Base-by-base conservation (phyloP, 2,888 invertebrate genomes). In the Chalcis sispes region DNA sequence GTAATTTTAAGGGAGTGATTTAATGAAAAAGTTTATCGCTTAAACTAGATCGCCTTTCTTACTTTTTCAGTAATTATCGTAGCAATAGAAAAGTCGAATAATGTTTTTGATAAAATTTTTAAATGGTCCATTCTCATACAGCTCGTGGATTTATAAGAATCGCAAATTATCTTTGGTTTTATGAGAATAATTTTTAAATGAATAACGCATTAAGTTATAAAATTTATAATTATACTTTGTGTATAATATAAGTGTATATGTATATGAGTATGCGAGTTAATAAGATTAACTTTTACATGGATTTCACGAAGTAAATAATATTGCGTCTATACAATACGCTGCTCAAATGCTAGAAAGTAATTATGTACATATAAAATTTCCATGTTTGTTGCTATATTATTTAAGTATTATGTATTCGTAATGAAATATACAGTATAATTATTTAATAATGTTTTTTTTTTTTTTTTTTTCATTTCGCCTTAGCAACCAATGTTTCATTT, bases 381-480 rank as follows among this genome's bases (percentile, higher is more conserved):
- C 81, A 83, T 83, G 81, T 86, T 86, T 87, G 87, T 87, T 87
- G 83, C 83, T 86, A 78, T 86, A 84, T 86, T 86, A 83, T 86
- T 84, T 87, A 87, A 87, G 86, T 81, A 84, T 84, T 83, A 83
- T 80, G 75, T 81, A 77, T 72, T 77, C 62, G 32, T 67, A 69
- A 77, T 72, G 25, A 72, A 77, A 72, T 72, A 72, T 72, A 72
- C 48, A 66, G 15, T 72, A 77, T 40, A 58, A 72, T 72, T 75
- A 75, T 75, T 75, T 75, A 75, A 64, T 20, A 48, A n/a, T 2
- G 42, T 42, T 42, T 2, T 42, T 13, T 42, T 42, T 5, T 32
- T 32, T 5, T 32, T 32, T 32, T 3, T 8, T n/a, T n/a, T n/a
- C n/a, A n/a, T n/a, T n/a, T n/a, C n/a, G n/a, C n/a, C n/a, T n/a